Evolutionary conservation across 2,113 vertebrate genomes (phyloP).

Genomic region (Plecotus auritus): DNA sequence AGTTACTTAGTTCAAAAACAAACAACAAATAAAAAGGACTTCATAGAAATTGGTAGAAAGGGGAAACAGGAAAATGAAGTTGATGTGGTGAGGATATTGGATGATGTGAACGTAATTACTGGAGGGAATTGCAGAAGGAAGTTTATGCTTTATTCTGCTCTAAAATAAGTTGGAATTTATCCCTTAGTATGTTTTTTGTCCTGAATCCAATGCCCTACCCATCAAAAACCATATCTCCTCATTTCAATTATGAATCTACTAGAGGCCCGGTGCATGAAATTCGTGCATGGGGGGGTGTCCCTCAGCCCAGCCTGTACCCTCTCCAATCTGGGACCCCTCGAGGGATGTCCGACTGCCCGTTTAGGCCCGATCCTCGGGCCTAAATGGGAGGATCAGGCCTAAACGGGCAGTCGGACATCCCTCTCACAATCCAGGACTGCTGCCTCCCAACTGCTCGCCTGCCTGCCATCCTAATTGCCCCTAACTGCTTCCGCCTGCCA

Average conservation of each 20-base stretch:
- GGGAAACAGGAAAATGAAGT: neutral
- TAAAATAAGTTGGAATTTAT: neutral
- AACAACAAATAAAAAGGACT: neutral
- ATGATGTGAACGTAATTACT: neutral
- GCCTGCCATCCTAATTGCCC: too few species aligned
- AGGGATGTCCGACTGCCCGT: too few species aligned
- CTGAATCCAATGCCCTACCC: neutral
- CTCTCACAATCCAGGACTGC: too few species aligned
- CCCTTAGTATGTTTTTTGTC: neutral
- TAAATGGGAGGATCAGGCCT: too few species aligned
- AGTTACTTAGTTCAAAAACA: neutral
- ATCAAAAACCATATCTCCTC: neutral
- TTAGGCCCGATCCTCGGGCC: too few species aligned
- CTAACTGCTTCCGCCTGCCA: too few species aligned
- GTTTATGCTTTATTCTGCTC: neutral
- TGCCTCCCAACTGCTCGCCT: too few species aligned
- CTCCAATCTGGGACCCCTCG: too few species aligned
- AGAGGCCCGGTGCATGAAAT: too few species aligned
- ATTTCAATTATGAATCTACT: neutral
- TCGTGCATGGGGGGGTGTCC: too few species aligned
- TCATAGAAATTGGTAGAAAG: neutral
- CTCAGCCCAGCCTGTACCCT: too few species aligned
- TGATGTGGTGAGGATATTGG: neutral
- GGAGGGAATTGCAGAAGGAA: neutral
- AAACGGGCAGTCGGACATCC: too few species aligned